Conservation (phyloP, 2,888 invertebrate species). For the Aradus depressus region DNA sequence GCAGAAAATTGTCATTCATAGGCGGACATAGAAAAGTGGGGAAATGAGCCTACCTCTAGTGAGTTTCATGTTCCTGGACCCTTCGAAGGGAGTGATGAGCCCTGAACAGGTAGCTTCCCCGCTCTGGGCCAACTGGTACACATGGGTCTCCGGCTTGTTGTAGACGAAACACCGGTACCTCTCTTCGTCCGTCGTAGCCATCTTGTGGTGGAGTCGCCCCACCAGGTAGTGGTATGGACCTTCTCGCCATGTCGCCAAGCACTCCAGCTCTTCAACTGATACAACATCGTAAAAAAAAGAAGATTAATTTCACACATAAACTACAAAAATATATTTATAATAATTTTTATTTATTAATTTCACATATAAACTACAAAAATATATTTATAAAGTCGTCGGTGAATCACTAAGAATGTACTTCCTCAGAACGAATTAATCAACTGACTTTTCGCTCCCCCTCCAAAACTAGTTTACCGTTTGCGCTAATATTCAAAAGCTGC, state of each 20-base stretch:
- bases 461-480: too few relatives aligned
- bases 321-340: not conserved
- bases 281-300: constrained; percentile 17
- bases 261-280: constrained; percentile 67
- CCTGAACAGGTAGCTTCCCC: constrained; percentile 73
- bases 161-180: constrained; percentile 76
- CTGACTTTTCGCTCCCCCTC: too few relatives aligned
- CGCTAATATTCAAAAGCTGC: too few relatives aligned
- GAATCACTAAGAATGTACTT: too few relatives aligned
- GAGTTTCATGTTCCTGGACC: constrained; percentile 65
- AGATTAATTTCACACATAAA: not conserved
- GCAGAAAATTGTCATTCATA: too few relatives aligned
- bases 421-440: too few relatives aligned
- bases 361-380: too few relatives aligned
- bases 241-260: constrained; percentile 74
- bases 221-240: constrained; percentile 68
- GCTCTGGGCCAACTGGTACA: constrained; percentile 59
- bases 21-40: too few relatives aligned
- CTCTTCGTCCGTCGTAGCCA: constrained; percentile 54
- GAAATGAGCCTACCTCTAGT: constrained; percentile 49
- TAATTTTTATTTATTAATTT: too few relatives aligned
- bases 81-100: constrained; percentile 60
- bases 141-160: constrained; percentile 41
- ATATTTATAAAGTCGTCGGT: too few relatives aligned
- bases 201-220: constrained; percentile 56